Conservation (phyloP, 2,113 vertebrate genomes). For the Rhinolophus sinicus region DNA sequence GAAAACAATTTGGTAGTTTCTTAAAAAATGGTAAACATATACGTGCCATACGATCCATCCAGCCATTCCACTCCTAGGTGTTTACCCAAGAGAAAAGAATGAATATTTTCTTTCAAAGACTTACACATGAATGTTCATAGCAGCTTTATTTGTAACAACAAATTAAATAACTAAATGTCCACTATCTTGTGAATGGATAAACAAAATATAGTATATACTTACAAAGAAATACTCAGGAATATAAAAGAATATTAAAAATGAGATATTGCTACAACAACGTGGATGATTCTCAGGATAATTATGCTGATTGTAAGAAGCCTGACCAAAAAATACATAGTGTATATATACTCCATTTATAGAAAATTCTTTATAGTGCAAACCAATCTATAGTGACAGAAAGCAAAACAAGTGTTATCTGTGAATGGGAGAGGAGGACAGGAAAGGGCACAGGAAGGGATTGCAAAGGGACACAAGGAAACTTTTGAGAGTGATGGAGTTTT, state of each 20-base stretch:
- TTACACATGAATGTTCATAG: background rate
- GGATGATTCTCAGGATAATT: background rate
- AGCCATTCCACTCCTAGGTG: background rate
- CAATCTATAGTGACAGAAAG: background rate
- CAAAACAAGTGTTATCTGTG: background rate
- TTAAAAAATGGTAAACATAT: background rate
- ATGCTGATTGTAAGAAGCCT: background rate
- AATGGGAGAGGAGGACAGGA: background rate
- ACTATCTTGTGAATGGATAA: background rate
- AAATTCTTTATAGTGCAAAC: background rate
- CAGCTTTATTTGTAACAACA: conserved; percentile 8
- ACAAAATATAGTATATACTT: background rate
- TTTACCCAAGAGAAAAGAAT: conserved; percentile 13
- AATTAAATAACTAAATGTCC: background rate
- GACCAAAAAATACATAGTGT: background rate
- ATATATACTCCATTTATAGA: background rate
- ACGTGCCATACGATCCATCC: background rate
- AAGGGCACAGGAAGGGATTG: background rate
- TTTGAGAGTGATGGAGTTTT: background rate
- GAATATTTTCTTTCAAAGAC: background rate
- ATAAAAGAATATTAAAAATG: background rate
- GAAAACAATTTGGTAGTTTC: background rate
- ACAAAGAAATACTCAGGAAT: background rate
- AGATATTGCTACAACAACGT: background rate
- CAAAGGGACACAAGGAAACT: background rate